A percentile compares a stretch with the other conserved stretches of the same genome.
Evolutionary conservation across 2,797 vertebrate species (phyloP).

Genomic region (Intellagama lesueurii): DNA sequence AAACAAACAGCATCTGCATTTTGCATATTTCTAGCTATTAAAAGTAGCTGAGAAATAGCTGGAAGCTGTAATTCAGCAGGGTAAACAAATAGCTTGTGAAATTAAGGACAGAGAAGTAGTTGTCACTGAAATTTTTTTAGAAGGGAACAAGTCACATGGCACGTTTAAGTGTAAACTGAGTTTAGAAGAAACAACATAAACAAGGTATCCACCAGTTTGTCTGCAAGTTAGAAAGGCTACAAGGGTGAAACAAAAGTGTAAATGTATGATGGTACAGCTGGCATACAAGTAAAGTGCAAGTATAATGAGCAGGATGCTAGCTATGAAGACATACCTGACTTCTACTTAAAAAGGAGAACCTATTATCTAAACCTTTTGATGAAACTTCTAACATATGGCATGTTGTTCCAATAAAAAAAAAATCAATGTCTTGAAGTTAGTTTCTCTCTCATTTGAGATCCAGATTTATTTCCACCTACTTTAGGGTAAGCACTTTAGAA

Average conservation of each 20-base stretch:
- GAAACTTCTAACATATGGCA: neutral
- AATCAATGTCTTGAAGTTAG: neutral
- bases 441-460: neutral
- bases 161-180: conserved; percentile 30
- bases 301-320: neutral
- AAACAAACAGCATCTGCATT: conserved; percentile 42
- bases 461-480: neutral
- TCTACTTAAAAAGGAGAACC: neutral
- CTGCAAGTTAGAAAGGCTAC: neutral
- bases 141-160: conserved; percentile 46
- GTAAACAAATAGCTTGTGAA: conserved; percentile 61
- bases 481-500: neutral
- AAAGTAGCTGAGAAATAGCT: conserved; percentile 6
- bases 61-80: conserved; percentile 45
- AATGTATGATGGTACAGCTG: neutral
- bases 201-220: neutral
- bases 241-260: neutral
- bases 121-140: conserved; percentile 33
- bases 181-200: neutral
- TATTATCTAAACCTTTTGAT: neutral
- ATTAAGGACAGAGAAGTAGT: conserved; percentile 29
- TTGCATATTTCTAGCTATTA: conserved; percentile 44
- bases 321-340: neutral
- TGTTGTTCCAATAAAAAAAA: conserved; percentile 9
- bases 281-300: neutral